Base-by-base conservation (phyloP, 2,888 invertebrate species). In the Didymodactylos carnosus region DNA sequence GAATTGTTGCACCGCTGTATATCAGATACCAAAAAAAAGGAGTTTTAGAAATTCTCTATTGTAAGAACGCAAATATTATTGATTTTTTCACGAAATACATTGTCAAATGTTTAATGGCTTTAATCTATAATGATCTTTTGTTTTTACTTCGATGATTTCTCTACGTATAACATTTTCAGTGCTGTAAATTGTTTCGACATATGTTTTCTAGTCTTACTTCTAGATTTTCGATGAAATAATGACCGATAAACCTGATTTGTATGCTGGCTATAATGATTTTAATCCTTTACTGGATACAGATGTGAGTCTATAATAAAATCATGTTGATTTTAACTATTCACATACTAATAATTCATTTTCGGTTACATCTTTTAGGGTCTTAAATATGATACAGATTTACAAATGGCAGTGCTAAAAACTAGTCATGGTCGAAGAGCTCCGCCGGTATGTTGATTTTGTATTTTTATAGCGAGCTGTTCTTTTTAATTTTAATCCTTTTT, bases 341-440 rank as follows among this genome's bases (percentile, higher is more conserved):
- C 3, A 70, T 39, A 35, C 3, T 16, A 75, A 35, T 19, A 70
- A 40, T 25, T 41, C 23, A 39, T 53, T 53, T 23, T 39, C n/a
- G 16, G n/a, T 62, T 69, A 40, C 4, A 16, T 25, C 49, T 39
- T 62, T 16, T 23, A 29, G 23, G 35, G 19, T 80, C 82, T 90
- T 76, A 86, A 88, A 71, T 87, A 88, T 78, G 91, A 91, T 81
- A 87, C 88, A 77, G 87, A 86, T 39, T 89, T 91, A 79, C 89
- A 90, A 82, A 88, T 90, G 81, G 88, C 90, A 16, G 85, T 91
- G n/a, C 83, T 90, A 39, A 86, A 87, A 77, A 89, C 87, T 35
- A 89, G 90, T 77, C 88, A 90, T 79, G 88, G 88, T 23, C 86
- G 89, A 70, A 84, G 89, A 78, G 88, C 88, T 73, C 85, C 87